A percentile compares a stretch with the other conserved stretches of the same genome.
Conservation (phyloP, 2,888 invertebrate genomes). For the Xestia xanthographa region DNA sequence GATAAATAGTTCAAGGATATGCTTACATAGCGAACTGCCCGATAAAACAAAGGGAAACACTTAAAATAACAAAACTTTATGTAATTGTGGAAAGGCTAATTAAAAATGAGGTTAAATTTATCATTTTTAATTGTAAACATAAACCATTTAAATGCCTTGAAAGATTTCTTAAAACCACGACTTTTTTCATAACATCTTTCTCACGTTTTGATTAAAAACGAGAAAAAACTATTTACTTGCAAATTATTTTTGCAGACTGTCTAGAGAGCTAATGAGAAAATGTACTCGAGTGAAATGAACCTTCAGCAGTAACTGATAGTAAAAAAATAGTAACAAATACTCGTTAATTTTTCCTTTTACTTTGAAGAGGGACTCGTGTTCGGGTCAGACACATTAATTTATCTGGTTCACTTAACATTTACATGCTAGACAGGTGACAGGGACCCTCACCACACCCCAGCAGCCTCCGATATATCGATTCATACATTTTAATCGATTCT, state of each 20-base stretch:
- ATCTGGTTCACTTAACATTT: conserved; percentile 72
- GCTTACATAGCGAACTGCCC: not conserved
- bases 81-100: conserved; percentile 11
- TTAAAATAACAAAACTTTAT: conserved; percentile 14
- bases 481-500: conserved; percentile 43
- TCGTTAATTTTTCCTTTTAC: conserved; percentile 63
- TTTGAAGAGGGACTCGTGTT: conserved; percentile 62
- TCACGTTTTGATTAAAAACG: conserved; percentile 58
- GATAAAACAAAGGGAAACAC: conserved; percentile 28
- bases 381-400: conserved; percentile 73
- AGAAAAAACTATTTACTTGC: conserved; percentile 64
- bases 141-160: conserved; percentile 10
- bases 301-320: conserved; percentile 61
- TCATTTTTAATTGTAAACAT: conserved; percentile 22
- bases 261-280: conserved; percentile 71
- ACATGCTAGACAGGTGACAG: conserved; percentile 66
- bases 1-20: conserved; percentile 55
- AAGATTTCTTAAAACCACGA: conserved; percentile 33
- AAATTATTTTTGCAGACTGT: conserved; percentile 64
- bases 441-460: conserved; percentile 7
- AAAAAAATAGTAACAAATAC: conserved; percentile 64
- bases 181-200: conserved; percentile 35
- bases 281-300: conserved; percentile 67
- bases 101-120: conserved; percentile 20
- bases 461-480: conserved; percentile 34